Conservation (phyloP, 1,140 invertebrate species). For the Trinorchestia longiramus region DNA sequence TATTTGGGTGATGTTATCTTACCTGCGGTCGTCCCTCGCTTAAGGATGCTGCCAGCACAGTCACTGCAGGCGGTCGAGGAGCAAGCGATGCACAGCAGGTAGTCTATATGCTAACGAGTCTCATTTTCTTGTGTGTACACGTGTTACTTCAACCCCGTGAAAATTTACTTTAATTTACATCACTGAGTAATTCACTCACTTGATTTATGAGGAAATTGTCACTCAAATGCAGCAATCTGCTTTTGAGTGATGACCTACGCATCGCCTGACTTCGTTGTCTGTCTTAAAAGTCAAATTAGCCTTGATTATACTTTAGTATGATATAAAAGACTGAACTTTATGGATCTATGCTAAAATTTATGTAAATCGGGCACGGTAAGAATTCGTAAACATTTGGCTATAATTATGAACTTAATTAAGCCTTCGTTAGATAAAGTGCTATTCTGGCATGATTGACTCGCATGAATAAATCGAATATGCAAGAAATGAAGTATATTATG, state of each 20-base stretch:
- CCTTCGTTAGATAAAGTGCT: no score
- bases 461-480: no score
- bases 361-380: no score
- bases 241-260: background rate
- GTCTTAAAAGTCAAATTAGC: background rate
- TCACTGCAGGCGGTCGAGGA: background rate
- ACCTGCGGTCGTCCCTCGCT: background rate
- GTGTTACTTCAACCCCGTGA: background rate
- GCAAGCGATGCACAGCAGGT: background rate
- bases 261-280: background rate
- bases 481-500: no score
- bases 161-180: background rate
- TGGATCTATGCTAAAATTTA: no score
- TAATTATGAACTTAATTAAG: no score
- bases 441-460: no score
- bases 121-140: background rate
- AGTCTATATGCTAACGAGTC: background rate
- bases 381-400: no score
- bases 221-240: background rate
- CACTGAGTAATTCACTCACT: background rate
- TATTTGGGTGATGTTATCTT: background rate
- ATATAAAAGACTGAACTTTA: no score
- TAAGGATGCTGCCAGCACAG: background rate
- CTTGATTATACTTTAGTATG: no score
- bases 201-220: background rate